These are phyloP conservation scores for Luperina nickerlii DNA, from an alignment of 2,888 invertebrate genomes.

Conservation along the genomic window DNA sequence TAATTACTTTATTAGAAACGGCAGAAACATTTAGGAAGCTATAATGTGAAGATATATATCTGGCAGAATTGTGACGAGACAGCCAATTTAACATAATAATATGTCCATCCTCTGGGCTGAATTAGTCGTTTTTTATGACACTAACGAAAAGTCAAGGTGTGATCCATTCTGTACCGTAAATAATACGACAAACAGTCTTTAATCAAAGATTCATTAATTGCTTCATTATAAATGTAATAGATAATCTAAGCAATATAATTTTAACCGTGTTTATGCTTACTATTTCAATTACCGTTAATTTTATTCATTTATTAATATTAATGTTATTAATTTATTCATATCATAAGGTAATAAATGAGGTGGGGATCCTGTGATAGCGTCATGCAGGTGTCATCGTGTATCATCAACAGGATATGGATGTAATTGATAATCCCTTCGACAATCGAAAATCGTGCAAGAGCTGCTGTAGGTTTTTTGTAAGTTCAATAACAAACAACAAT, in stretches of 20 bases:
- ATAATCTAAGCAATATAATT: constrained; percentile 21
- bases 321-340: constrained; percentile 55
- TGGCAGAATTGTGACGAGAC: constrained; percentile 8
- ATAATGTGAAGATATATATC: no score
- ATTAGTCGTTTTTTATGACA: not conserved
- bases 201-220: constrained; percentile 21
- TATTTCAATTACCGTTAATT: constrained; percentile 53
- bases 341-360: constrained; percentile 48
- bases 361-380: constrained; percentile 29
- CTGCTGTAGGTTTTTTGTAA: constrained; percentile 12
- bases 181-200: not conserved
- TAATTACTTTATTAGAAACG: not conserved
- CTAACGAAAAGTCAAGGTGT: not conserved
- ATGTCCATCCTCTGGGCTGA: not conserved
- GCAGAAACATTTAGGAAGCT: not conserved
- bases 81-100: constrained; percentile 6
- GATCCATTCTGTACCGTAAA: not conserved
- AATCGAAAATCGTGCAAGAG: constrained; percentile 17
- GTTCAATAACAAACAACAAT: constrained; percentile 6
- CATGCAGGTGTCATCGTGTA: constrained; percentile 34
- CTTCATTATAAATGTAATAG: constrained; percentile 26
- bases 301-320: constrained; percentile 43
- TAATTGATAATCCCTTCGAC: constrained; percentile 29
- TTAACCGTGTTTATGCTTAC: constrained; percentile 15
- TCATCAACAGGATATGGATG: constrained; percentile 30